Conservation (phyloP, 2,113 vertebrate genomes). For the Rhombomys opimus region DNA sequence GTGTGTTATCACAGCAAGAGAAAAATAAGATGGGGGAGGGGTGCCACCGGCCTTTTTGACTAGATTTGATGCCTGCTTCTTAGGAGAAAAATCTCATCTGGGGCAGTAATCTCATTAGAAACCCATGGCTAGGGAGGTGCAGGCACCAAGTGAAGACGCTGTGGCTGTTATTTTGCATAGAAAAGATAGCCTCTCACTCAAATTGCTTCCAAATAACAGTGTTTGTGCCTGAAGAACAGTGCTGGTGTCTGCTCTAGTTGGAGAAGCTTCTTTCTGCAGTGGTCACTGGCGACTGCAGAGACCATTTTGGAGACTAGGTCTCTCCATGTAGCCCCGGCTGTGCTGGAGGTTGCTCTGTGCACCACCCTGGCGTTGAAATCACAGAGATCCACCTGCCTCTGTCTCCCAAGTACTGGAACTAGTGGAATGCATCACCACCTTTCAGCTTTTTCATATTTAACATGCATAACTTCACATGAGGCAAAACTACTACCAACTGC, state of each 20-base stretch:
- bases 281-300: neutral
- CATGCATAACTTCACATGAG: neutral
- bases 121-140: neutral
- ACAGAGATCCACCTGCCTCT: neutral
- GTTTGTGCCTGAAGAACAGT: neutral
- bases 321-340: neutral
- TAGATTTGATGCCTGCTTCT: neutral
- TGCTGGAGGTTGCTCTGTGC: neutral
- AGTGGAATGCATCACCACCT: neutral
- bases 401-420: neutral
- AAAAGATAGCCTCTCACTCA: neutral
- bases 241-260: neutral
- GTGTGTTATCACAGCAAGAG: neutral
- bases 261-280: neutral
- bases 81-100: neutral
- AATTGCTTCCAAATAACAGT: neutral
- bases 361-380: neutral
- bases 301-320: neutral
- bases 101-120: too few species aligned
- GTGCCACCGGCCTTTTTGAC: neutral
- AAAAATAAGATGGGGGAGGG: neutral
- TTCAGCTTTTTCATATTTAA: constrained; percentile 3
- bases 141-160: neutral
- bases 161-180: neutral
- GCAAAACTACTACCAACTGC: neutral